phyloP scores from a whole-genome alignment of 2,888 invertebrate species.

The Dryocosmus kuriphilus region DNA sequence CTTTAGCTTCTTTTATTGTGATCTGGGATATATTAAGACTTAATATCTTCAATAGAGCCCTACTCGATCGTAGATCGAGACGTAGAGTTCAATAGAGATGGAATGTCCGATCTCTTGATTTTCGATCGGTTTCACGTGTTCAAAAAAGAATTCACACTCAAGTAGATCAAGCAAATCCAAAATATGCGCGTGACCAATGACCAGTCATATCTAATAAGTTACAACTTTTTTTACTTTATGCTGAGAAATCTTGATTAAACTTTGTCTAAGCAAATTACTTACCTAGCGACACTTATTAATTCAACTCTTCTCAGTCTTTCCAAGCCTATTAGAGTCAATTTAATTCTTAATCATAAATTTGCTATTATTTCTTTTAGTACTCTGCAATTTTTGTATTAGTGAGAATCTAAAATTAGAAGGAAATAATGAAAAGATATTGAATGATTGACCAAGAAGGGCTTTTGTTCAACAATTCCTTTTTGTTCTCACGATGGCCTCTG shows the following conservation, averaged over 20 bases:
- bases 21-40: not conserved
- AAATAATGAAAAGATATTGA: not conserved
- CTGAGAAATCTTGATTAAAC: slow-evolving; percentile 1
- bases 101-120: not conserved
- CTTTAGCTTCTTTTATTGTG: not conserved
- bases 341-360: not conserved
- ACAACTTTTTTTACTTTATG: not conserved
- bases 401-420: not conserved
- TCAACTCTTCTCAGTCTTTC: too few species aligned
- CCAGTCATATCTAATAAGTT: slow-evolving; percentile 7
- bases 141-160: slow-evolving; percentile 17
- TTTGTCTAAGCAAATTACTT: slow-evolving; percentile 8
- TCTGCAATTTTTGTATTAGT: too few species aligned
- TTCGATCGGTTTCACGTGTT: slow-evolving; percentile 30
- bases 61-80: too few species aligned
- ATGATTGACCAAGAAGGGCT: not conserved
- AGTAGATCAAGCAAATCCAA: not conserved
- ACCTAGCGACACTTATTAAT: slow-evolving; percentile 15
- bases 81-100: too few species aligned
- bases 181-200: not conserved
- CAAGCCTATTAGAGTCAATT: not conserved
- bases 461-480: slow-evolving; percentile 7
- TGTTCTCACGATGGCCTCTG: slow-evolving; percentile 3
- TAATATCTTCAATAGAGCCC: not conserved
- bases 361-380: too few species aligned